Base-by-base conservation (phyloP, 1,140 invertebrate genomes). In the Drosophila parabipectinata region DNA sequence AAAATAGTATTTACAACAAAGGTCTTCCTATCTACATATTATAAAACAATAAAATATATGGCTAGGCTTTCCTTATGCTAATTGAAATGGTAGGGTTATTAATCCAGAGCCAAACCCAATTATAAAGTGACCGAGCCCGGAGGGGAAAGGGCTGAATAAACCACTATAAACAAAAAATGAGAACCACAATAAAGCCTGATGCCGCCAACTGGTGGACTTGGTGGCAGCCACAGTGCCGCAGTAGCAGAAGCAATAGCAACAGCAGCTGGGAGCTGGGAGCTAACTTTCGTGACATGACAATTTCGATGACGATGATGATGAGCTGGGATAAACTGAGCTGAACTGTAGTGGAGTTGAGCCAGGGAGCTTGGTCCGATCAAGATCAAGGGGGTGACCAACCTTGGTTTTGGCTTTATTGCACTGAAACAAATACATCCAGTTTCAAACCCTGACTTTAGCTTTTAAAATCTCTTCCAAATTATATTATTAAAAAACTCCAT, bases 251-350 rank as follows among this genome's bases (percentile, higher is more conserved):
- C 77, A 61, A 34, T 41, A 44, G 32, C 50, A 71, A 37, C 41
- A 47, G 53, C 44, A 55, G 52, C 61, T 21, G 44, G 77, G 66
- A 81, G 79, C 79, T 82, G 79, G 79, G 63, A 85, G 81, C 81
- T 67, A 87, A 87, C 82, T 85, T 87, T 85, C 81, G 81, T 85
- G 81, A 85, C 81, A 85, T 85, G 81, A 85, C 81, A 85, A 85
- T 85, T 85, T 87, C 81, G 81, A 85, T 85, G 81, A 85, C 78
- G 80, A 84, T 62, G 79, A 82, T 83, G 81, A 85, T 84, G 80
- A 79, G 75, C 59, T 21, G 51, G 52, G 69, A 48, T 21, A 21
- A 47, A 47, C 44, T 47, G 9, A 21, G 21, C 44, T 47, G 15
- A 9, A 21, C 44, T 47, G 15, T 24, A 18, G n/a, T 18, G 15